Evolutionary conservation across 2,888 invertebrate genomes (phyloP).

Genomic region (Monopis laevigella): DNA sequence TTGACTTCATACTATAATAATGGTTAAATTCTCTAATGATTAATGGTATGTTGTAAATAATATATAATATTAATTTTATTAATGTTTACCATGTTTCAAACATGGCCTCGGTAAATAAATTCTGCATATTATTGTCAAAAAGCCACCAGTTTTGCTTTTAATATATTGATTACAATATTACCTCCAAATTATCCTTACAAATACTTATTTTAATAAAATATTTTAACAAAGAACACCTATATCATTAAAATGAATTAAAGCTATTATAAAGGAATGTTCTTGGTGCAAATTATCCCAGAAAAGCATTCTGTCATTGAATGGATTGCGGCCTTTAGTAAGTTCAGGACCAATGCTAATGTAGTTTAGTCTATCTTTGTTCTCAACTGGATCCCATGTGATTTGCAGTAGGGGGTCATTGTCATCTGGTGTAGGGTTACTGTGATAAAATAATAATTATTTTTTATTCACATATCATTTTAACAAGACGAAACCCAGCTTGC

Average conservation of each 20-base stretch:
- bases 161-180: not conserved
- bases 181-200: conserved; percentile 3
- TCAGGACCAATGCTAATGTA: conserved; percentile 50
- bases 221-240: conserved; percentile 36
- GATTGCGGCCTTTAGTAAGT: conserved; percentile 50
- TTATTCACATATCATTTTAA: not conserved
- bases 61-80: too few relatives aligned
- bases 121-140: too few relatives aligned
- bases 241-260: conserved; percentile 42
- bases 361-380: conserved; percentile 39
- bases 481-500: too few relatives aligned
- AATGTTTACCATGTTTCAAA: too few relatives aligned
- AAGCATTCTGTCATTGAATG: conserved; percentile 48
- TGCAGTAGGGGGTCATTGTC: conserved; percentile 43
- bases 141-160: conserved; percentile 22
- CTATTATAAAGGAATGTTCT: conserved; percentile 38
- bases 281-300: conserved; percentile 53
- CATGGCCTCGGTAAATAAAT: too few relatives aligned
- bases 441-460: not conserved
- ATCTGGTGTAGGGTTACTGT: conserved; percentile 52
- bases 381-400: conserved; percentile 53
- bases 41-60: too few relatives aligned
- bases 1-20: too few relatives aligned
- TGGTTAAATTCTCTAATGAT: too few relatives aligned
- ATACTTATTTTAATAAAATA: conserved; percentile 2